Evolutionary conservation across 2,113 vertebrate genomes (phyloP), one percentile per base, ranked within the genome.

Genomic region (Oophaga pumilio): DNA sequence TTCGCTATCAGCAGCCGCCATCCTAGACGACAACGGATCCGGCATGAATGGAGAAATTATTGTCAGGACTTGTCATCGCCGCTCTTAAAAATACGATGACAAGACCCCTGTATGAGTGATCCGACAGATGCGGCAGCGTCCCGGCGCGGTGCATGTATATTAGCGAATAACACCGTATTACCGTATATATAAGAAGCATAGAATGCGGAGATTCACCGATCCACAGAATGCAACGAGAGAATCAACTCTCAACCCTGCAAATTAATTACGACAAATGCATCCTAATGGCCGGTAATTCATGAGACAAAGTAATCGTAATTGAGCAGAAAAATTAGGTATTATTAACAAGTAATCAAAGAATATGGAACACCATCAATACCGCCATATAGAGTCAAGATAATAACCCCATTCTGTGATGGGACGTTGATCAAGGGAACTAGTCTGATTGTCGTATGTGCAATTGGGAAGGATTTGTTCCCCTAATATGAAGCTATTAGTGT

Each of bases 1-100:
- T 59, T 13, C 22, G 57, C 57, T 68, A 79, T 79, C 77, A 81
- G 62, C 73, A 26, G 28, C 52, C 66, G 73, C 76, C 85, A 60
- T 81, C 28, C 69, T 22, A 80, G 50, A 13, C 49, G 14, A 66
- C 24, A 24, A 1, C 28, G 49, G 59, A 43, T 26, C 43, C 14
- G 15, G 24, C 22, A 86, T 66, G 33, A 57, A 85, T 66, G 73
- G 52, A 77, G 43, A 64, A 33, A 82, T 66, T 66, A 28, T 59
- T 79, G 52, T 79, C 76, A 79, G 53, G 53, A 79, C 53, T 79
- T 79, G 76, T 79, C 53, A 59, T 79, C 14, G 8, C 24, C 6
- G 14, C 76, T 79, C 76, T 18, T 79, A 24, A 28, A 53, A 79
- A 57, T 57, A 15, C 18, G 79, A 82, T 43, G 43, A 64, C 80